Evolutionary conservation across 2,888 invertebrate species (phyloP), one percentile per base, ranked within the genome.

Genomic region (Epistrophe grossulariae): DNA sequence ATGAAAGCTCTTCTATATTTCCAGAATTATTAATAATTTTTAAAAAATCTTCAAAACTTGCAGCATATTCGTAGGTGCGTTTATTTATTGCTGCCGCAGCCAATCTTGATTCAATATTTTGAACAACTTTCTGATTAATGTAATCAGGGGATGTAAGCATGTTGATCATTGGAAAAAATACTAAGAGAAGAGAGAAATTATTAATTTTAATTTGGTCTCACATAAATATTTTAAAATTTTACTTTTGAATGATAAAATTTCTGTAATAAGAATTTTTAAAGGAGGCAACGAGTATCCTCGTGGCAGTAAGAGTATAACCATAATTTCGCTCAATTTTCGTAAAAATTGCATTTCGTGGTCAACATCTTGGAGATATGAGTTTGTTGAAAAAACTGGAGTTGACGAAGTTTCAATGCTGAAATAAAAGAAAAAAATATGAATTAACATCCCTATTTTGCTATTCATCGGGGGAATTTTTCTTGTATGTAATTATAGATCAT

Each of bases 71-170:
- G 90, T 97, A 97, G 2, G 97, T 97, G 88, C 96, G 94, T 68
- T 96, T 94, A 89, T 97, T 97, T 92, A 97, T 96, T 28, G 96
- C 96, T 74, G 96, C 95, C 0, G 96, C 95, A 76, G 96, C 95
- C 90, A 97, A 95, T 88, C 97, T 96, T 28, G 96, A 96, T 91
- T 97, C 96, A 88, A 98, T 95, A 91, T 97, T 97, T 88, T 95
- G 95, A 77, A 98, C 94, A 84, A 98, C 95, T 92, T 97, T 97
- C 91, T 96, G 96, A 92, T 98, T 98, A 90, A 98, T 97, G 91
- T 97, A 98, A 93, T 98, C 98, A 8, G 98, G 98, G 91, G 98
- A 97, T 9, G 97, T 97, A 57, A 98, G 93, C 90, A 96, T 94
- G 91, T 98, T 96, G 90, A 98, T 96, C 80, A 96, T 95, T 72